phyloP scores from a whole-genome alignment of 1,140 invertebrate genomes.

The Drosophila jambulina region DNA sequence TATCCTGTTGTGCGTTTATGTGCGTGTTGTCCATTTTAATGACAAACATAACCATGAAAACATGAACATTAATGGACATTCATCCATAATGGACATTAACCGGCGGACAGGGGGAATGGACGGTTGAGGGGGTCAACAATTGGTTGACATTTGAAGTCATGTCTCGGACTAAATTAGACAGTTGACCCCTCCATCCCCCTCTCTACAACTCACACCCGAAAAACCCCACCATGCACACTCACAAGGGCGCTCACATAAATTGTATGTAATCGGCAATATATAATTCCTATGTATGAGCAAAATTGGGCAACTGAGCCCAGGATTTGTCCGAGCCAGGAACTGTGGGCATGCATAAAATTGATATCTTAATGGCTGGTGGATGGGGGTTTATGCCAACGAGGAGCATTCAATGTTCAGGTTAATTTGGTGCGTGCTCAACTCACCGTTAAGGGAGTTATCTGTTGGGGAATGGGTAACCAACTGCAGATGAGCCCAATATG shows the following conservation, averaged over 20 bases:
- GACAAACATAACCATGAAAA: slow-evolving; percentile 66
- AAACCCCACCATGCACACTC: slow-evolving; percentile 10
- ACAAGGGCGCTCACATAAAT: slow-evolving; percentile 25
- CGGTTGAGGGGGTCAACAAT: slow-evolving; percentile 41
- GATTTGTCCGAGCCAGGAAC: slow-evolving; percentile 49
- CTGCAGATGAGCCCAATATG: slow-evolving; percentile 26
- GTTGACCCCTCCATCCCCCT: not conserved
- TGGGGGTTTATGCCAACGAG: slow-evolving; percentile 1
- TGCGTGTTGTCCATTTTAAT: slow-evolving; percentile 63
- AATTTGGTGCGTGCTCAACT: slow-evolving; percentile 48
- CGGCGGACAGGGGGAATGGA: not conserved
- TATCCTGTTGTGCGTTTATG: slow-evolving; percentile 30
- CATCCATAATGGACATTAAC: slow-evolving; percentile 64
- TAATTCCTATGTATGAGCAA: slow-evolving; percentile 60
- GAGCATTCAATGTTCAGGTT: slow-evolving; percentile 49
- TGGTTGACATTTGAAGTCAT: slow-evolving; percentile 57
- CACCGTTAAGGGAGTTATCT: slow-evolving; percentile 51
- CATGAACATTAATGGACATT: slow-evolving; percentile 66
- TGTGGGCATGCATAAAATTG: slow-evolving; percentile 72
- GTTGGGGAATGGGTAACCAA: slow-evolving; percentile 3
- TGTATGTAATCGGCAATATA: slow-evolving; percentile 57
- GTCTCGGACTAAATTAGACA: slow-evolving; percentile 63
- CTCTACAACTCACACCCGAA: not conserved
- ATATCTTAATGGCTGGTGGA: slow-evolving; percentile 55
- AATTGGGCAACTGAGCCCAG: slow-evolving; percentile 39